Conservation (phyloP, 2,888 invertebrate species). For the Heliconius ismenius region DNA sequence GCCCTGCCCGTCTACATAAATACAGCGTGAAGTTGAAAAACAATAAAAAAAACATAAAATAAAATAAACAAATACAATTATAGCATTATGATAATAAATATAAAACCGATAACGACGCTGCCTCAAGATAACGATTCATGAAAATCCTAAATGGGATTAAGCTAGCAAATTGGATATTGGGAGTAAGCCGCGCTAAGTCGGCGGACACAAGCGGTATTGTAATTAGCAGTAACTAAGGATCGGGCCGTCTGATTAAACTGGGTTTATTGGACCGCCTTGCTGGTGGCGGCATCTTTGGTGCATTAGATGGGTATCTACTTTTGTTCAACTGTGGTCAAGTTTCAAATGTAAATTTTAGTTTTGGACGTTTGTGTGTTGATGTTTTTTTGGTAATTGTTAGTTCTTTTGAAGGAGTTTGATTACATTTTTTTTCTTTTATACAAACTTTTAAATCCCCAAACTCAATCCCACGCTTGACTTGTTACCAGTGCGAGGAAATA, state of each 20-base stretch:
- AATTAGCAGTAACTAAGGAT: slow-evolving; percentile 77
- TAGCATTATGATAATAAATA: slow-evolving; percentile 7
- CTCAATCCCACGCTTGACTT: no score
- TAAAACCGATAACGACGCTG: slow-evolving; percentile 19
- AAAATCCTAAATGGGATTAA: slow-evolving; percentile 68
- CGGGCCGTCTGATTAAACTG: slow-evolving; percentile 68
- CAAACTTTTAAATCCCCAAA: no score
- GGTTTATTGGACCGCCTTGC: slow-evolving; percentile 61
- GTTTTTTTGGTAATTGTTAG: neutral
- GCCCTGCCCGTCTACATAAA: no score
- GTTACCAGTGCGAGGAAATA: no score
- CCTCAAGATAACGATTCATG: slow-evolving; percentile 35
- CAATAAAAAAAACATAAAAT: neutral
- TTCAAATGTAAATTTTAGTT: neutral
- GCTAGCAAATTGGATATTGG: slow-evolving; percentile 74
- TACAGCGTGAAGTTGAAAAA: no score
- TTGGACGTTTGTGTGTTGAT: neutral
- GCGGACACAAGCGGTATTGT: slow-evolving; percentile 73
- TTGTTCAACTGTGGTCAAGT: neutral
- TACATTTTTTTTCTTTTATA: neutral
- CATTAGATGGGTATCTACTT: slow-evolving; percentile 7
- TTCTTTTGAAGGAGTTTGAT: neutral
- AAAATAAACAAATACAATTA: neutral
- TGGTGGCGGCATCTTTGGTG: slow-evolving; percentile 20
- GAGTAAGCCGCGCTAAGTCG: slow-evolving; percentile 69